Conservation (phyloP, 2,113 vertebrate genomes). For the Scytalopus superciliaris region DNA sequence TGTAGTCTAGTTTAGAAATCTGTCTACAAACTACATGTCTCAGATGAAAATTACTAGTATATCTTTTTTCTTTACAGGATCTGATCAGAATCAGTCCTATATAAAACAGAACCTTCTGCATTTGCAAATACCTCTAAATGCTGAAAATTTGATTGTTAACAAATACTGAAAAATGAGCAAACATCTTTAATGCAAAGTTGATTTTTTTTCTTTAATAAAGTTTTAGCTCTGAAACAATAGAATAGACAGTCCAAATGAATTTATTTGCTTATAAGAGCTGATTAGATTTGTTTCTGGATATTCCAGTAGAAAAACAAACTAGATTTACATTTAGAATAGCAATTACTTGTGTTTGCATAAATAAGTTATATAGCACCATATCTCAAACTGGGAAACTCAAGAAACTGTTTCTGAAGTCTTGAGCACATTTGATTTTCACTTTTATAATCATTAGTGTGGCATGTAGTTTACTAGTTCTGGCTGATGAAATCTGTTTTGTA, state of each 20-base stretch:
- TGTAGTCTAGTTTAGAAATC: background rate
- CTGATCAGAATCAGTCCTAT: background rate
- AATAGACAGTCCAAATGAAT: background rate
- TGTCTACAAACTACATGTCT: background rate
- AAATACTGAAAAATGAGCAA: background rate
- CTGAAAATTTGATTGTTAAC: background rate
- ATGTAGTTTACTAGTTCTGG: background rate
- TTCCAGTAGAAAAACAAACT: background rate
- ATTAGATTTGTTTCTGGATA: background rate
- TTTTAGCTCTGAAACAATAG: background rate
- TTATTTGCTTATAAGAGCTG: background rate
- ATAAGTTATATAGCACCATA: background rate
- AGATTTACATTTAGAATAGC: background rate
- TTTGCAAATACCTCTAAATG: background rate
- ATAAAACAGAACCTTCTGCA: background rate
- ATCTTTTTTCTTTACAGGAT: background rate
- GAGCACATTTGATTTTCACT: background rate
- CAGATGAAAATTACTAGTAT: background rate
- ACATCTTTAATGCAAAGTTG: background rate
- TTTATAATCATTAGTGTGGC: background rate
- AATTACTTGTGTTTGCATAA: background rate
- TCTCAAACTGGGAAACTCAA: background rate
- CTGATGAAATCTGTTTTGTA: background rate
- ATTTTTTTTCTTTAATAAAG: background rate
- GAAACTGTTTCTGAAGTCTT: background rate